Percentiles rank a stretch among this genome's conserved stretches.
These are phyloP conservation scores for Ophonus ardosiacus DNA, from an alignment of 2,888 invertebrate genomes.

Conservation along the genomic window DNA sequence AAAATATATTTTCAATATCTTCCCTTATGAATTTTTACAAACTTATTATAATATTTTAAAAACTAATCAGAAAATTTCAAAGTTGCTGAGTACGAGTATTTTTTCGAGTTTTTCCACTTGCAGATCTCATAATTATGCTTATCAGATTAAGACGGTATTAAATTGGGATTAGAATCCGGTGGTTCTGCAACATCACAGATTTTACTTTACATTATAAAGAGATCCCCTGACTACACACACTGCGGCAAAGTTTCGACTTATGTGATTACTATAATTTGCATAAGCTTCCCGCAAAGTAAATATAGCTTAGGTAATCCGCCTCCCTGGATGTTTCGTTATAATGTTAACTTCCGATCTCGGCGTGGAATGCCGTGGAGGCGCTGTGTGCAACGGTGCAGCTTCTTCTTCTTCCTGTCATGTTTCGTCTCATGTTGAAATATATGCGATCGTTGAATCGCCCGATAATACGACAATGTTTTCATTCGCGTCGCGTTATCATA, in stretches of 20 bases:
- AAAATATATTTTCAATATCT: too few species aligned
- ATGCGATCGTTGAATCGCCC: too few species aligned
- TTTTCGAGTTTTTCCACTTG: neutral
- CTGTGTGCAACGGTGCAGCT: too few species aligned
- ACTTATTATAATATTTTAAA: neutral
- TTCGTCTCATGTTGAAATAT: too few species aligned
- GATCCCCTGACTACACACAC: conserved; percentile 65
- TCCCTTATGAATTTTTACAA: neutral
- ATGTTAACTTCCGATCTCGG: conserved; percentile 69
- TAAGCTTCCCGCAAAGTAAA: conserved; percentile 71
- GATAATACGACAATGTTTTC: too few species aligned
- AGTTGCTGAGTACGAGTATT: neutral
- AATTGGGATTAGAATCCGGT: conserved; percentile 67
- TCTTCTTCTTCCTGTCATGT: too few species aligned
- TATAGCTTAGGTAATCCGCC: conserved; percentile 71
- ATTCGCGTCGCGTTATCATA: too few species aligned
- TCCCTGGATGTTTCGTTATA: conserved; percentile 65
- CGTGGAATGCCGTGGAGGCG: too few species aligned
- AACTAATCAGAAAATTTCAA: neutral
- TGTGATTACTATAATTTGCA: conserved; percentile 72
- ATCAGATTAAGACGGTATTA: conserved; percentile 67
- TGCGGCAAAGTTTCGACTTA: conserved; percentile 69
- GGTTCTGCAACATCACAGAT: conserved; percentile 64
- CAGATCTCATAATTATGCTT: conserved; percentile 65
- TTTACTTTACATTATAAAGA: conserved; percentile 69